Evolutionary conservation across 2,797 vertebrate species (phyloP).

Genomic region (Sciurus carolinensis): DNA sequence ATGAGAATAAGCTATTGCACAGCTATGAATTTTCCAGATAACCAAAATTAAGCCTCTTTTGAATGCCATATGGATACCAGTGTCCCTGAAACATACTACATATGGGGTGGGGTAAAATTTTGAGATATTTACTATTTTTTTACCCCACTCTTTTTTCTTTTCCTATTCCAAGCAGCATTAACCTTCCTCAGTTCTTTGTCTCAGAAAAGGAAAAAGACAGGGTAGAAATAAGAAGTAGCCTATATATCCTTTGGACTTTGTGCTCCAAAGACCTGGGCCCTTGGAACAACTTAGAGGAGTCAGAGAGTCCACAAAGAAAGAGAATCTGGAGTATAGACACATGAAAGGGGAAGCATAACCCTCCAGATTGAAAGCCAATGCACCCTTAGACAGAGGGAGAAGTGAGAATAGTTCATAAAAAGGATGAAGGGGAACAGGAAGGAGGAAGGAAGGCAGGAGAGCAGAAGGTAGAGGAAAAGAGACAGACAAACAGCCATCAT

Average conservation of each 20-base stretch:
- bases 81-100: neutral
- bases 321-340: neutral
- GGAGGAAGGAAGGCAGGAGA: neutral
- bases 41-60: neutral
- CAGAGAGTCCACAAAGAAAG: neutral
- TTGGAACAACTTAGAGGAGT: constrained; percentile 29
- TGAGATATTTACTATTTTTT: neutral
- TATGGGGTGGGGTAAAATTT: neutral
- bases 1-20: neutral
- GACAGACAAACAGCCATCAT: neutral
- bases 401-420: neutral
- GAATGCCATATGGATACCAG: neutral
- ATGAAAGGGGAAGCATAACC: neutral
- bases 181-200: neutral
- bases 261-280: neutral
- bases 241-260: neutral
- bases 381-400: neutral
- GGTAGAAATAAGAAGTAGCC: neutral
- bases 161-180: neutral
- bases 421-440: too few relatives aligned
- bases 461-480: neutral
- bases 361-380: neutral
- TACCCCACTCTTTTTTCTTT: neutral
- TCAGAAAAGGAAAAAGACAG: neutral
- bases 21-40: neutral